Evolutionary conservation across 2,888 invertebrate genomes (phyloP), one percentile per base, ranked within the genome.

Genomic region (Tricholauxania praeusta): DNA sequence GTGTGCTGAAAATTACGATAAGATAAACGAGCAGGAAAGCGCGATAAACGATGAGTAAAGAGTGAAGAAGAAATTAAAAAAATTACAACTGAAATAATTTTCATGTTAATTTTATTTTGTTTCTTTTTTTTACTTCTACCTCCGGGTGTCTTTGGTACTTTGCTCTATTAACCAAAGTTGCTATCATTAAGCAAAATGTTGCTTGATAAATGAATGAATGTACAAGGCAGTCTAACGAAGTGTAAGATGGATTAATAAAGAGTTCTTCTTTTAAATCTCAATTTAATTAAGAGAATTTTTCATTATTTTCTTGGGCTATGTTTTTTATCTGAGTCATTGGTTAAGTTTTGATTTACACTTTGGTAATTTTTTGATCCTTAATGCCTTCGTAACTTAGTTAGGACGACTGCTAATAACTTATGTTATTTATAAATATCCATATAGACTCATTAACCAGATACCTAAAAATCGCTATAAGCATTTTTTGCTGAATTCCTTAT

Each of bases 211-310:
- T 39, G 1, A 39, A 39, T 10, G 39, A 8, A 39, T 10, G 39
- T 39, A 39, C 39, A 39, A 39, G 12, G 64, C 48, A 64, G 49
- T 64, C 48, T 10, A 12, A 19, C 49, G 6, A 19, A 64, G 64
- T 64, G 64, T 17, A 63, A 47, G 63, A 32, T 32, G 60, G 48
- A 63, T 63, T 63, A 64, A 49, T 48, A 64, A 39, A n/a, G 15
- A 49, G 49, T 19, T 17, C 12, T 12, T 57, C 22, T 14, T 14
- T 14, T 57, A 15, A 3, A 57, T 12, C 28, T 57, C 15, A 14
- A 1, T 57, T 12, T 6, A 47, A 14, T 47, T 62, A 63, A 47
- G 47, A n/a, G 5, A 63, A 63, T 12, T 51, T 65, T 14, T 22
- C 5, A 14, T 52, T 28, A n/a, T 28, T 65, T 51, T 52, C 2